phyloP scores from a whole-genome alignment of 2,797 vertebrate genomes.

The Fringilla coelebs region DNA sequence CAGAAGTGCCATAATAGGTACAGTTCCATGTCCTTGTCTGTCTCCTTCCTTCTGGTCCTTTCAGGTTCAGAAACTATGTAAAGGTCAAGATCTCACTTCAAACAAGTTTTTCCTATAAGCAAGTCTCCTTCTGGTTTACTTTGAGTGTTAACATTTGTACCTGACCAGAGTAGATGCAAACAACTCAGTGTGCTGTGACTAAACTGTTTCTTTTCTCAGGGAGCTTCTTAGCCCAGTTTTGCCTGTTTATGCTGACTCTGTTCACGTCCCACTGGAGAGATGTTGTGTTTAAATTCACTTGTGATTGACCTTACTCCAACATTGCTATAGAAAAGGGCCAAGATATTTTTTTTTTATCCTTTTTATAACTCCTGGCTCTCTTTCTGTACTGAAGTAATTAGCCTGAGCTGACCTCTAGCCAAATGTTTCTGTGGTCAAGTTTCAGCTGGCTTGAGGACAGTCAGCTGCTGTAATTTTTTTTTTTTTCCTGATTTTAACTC shows the following conservation, averaged over 20 bases:
- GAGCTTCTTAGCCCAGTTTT: neutral
- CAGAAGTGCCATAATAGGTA: neutral
- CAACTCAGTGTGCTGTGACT: neutral
- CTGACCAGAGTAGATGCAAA: neutral
- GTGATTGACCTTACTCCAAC: conserved; percentile 37
- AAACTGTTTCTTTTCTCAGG: neutral
- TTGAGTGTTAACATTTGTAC: neutral
- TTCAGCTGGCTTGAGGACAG: conserved; percentile 12
- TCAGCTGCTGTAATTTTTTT: conserved; percentile 13
- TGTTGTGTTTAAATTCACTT: conserved; percentile 37
- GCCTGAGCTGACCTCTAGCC: conserved; percentile 29
- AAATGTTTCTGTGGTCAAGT: conserved; percentile 12
- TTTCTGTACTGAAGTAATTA: conserved; percentile 24
- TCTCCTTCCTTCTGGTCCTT: neutral
- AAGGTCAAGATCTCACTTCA: neutral
- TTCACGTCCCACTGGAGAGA: neutral
- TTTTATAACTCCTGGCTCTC: conserved; percentile 60
- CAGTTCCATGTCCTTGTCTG: neutral
- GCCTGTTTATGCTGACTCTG: neutral
- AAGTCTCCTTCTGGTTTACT: neutral
- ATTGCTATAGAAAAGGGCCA: neutral
- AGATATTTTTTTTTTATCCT: conserved; percentile 16
- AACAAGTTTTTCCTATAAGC: neutral
- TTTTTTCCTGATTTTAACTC: neutral
- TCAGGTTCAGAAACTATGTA: neutral